Evolutionary conservation across 2,888 invertebrate genomes (phyloP).

Genomic region (Trichacis sp.): DNA sequence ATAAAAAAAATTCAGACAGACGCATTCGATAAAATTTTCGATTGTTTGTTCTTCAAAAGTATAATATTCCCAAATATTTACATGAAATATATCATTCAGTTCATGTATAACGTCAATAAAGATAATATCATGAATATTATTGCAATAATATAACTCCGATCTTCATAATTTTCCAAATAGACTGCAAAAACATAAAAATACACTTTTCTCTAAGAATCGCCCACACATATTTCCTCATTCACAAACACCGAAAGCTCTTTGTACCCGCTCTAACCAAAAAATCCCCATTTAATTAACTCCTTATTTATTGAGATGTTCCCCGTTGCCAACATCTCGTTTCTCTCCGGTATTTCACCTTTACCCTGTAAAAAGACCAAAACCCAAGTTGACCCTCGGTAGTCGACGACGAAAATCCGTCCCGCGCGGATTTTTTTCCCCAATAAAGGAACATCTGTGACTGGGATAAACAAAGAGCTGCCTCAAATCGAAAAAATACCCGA

Average conservation of each 20-base stretch:
- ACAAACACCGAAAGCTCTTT: slow-evolving; percentile 53
- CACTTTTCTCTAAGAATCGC: too few relatives aligned
- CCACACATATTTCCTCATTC: slow-evolving; percentile 67
- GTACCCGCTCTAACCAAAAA: slow-evolving; percentile 48
- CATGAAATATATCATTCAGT: too few relatives aligned
- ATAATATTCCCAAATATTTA: too few relatives aligned
- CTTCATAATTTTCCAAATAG: too few relatives aligned
- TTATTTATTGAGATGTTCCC: slow-evolving; percentile 67
- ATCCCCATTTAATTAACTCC: slow-evolving; percentile 68
- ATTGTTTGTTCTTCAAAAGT: too few relatives aligned
- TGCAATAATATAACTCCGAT: too few relatives aligned
- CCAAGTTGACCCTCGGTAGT: slow-evolving; percentile 35
- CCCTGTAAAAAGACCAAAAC: slow-evolving; percentile 21
- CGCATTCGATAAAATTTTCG: too few relatives aligned
- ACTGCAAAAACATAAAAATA: too few relatives aligned
- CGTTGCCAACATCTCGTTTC: slow-evolving; percentile 33
- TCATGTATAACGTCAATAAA: too few relatives aligned
- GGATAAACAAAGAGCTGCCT: background rate
- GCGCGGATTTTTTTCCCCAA: background rate
- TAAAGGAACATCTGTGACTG: background rate
- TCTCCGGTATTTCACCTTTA: slow-evolving; percentile 41
- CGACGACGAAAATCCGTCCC: background rate
- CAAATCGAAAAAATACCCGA: too few relatives aligned
- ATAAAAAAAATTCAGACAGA: too few relatives aligned
- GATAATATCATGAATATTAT: too few relatives aligned